Evolutionary conservation across 2,113 vertebrate genomes (phyloP).

Genomic region (Lepus timidus): DNA sequence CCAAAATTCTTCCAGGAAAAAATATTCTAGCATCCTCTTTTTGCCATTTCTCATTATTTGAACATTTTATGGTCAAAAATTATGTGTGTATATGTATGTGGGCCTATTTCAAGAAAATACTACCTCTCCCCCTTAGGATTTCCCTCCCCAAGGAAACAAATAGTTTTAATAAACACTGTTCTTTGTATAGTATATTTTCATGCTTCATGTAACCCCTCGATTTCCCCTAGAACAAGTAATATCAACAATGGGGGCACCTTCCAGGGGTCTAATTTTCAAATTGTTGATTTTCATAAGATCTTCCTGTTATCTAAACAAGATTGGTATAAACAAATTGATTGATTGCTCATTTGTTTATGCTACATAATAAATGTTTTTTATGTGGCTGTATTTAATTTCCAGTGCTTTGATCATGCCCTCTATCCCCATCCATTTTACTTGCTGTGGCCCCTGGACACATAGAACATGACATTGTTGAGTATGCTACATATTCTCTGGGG

Average conservation of each 20-base stretch:
- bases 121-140: not conserved
- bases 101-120: not conserved
- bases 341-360: constrained; percentile 16
- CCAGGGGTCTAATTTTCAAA: constrained; percentile 17
- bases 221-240: not conserved
- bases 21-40: not conserved
- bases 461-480: not conserved
- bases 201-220: not conserved
- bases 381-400: not conserved
- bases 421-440: fast-evolving
- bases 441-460: not conserved
- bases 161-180: not conserved
- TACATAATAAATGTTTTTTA: not conserved
- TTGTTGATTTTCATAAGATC: not conserved
- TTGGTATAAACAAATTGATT: not conserved
- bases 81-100: not conserved
- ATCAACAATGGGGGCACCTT: not conserved
- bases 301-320: constrained; percentile 5
- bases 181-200: not conserved
- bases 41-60: constrained; percentile 5
- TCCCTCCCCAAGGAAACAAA: not conserved
- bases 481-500: not conserved
- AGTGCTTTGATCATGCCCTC: not conserved
- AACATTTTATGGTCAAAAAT: not conserved
- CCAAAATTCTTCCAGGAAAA: constrained; percentile 10